Conservation (phyloP, 53 echinoderm and acorn worm genomes). For the Mesocentrotus franciscanus region DNA sequence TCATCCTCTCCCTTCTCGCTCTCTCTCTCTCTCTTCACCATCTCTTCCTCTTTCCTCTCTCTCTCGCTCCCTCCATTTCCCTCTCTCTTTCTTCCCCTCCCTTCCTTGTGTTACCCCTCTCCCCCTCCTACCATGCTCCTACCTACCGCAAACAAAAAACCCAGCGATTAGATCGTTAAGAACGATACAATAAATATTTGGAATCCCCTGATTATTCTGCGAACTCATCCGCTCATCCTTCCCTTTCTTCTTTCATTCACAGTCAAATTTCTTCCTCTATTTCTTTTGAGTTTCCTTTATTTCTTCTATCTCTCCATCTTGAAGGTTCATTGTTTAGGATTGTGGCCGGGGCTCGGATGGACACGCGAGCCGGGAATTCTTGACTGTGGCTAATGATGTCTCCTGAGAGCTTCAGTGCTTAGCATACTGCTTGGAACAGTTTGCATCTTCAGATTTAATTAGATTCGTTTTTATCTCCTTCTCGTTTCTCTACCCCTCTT, state of each 20-base stretch:
- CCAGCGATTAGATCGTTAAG: constrained; percentile 17
- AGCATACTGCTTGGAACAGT: neutral
- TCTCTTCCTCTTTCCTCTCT: neutral
- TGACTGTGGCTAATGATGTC: neutral
- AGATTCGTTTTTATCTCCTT: constrained; percentile 28
- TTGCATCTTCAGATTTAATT: constrained; percentile 15
- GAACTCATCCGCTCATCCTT: neutral
- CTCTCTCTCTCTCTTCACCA: neutral
- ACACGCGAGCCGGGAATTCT: constrained; percentile 36
- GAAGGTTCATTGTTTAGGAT: constrained; percentile 6
- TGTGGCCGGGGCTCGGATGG: neutral
- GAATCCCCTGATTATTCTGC: neutral
- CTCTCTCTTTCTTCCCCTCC: neutral
- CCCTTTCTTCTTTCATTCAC: neutral
- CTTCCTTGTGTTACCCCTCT: neutral
- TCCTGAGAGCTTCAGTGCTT: neutral
- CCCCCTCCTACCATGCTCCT: neutral
- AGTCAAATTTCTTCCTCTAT: neutral
- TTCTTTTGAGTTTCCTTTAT: neutral
- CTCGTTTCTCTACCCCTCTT: neutral
- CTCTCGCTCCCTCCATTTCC: neutral
- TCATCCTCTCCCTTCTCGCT: no score
- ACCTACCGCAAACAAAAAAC: neutral
- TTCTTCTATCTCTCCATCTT: neutral
- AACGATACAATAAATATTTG: constrained; percentile 32